Conservation (phyloP, 37 sponge, comb jelly and placozoan species). For the Aplysina aerophoba region DNA sequence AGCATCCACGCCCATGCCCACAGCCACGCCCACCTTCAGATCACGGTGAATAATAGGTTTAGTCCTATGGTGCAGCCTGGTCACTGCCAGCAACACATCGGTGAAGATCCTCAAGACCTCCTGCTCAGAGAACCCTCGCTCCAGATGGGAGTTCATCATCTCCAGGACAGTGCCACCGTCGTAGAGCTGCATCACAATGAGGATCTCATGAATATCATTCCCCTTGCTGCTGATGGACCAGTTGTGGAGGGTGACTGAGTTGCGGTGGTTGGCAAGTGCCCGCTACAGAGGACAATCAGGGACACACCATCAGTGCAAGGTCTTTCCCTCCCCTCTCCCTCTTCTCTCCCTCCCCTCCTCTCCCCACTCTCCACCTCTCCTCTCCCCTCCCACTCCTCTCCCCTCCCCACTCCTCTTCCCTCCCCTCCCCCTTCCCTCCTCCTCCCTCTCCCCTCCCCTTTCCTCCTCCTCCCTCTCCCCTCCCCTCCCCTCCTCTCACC, state of each 20-base stretch:
- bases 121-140: slow-evolving; percentile 46
- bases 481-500: slow-evolving; percentile 51
- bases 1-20: too few relatives aligned
- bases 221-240: slow-evolving; percentile 47
- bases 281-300: slow-evolving; percentile 40
- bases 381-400: too few relatives aligned
- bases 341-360: too few relatives aligned
- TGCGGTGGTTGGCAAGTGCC: slow-evolving; percentile 48
- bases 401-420: too few relatives aligned
- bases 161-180: slow-evolving; percentile 56
- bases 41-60: slow-evolving; percentile 87
- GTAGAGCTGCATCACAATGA: slow-evolving; percentile 79
- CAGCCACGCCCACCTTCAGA: slow-evolving; percentile 75
- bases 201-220: slow-evolving; percentile 76
- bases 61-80: slow-evolving; percentile 74
- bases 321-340: too few relatives aligned
- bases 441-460: too few relatives aligned
- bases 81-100: slow-evolving; percentile 72
- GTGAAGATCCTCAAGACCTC: slow-evolving; percentile 69
- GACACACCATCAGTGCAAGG: too few relatives aligned
- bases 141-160: slow-evolving; percentile 52
- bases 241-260: slow-evolving; percentile 63
- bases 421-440: too few relatives aligned
- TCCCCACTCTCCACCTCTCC: too few relatives aligned
- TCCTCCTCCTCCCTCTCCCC: too few relatives aligned